Evolutionary conservation across 2,888 invertebrate species (phyloP).

Genomic region (Leucophora obtusa): DNA sequence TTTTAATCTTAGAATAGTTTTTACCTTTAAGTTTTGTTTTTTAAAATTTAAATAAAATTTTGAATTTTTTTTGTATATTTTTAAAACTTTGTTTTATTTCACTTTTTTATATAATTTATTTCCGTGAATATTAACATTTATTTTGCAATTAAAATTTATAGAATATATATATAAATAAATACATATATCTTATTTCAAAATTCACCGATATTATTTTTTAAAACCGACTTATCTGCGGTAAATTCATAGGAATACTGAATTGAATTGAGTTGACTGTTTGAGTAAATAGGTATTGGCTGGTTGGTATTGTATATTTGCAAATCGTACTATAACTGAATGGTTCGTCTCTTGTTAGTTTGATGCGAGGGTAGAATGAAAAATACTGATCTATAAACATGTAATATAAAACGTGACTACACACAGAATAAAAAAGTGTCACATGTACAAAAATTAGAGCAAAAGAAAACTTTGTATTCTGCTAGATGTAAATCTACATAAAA

Average conservation of each 20-base stretch:
- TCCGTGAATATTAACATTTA: not conserved
- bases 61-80: no score
- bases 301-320: not conserved
- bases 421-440: no score
- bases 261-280: not conserved
- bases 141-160: not conserved
- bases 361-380: not conserved
- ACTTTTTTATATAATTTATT: not conserved
- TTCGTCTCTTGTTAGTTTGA: not conserved
- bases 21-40: no score
- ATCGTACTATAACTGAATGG: not conserved
- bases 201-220: not conserved
- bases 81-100: conserved; percentile 8
- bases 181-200: not conserved
- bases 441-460: no score
- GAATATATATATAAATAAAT: not conserved
- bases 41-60: no score
- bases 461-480: no score
- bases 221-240: conserved; percentile 39
- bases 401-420: not conserved
- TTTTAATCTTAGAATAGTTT: no score
- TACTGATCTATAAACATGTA: not conserved
- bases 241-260: conserved; percentile 38
- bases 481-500: no score
- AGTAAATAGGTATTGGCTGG: not conserved